Base-by-base conservation (phyloP, 2,113 vertebrate species). In the Gallinago paraguaiae region DNA sequence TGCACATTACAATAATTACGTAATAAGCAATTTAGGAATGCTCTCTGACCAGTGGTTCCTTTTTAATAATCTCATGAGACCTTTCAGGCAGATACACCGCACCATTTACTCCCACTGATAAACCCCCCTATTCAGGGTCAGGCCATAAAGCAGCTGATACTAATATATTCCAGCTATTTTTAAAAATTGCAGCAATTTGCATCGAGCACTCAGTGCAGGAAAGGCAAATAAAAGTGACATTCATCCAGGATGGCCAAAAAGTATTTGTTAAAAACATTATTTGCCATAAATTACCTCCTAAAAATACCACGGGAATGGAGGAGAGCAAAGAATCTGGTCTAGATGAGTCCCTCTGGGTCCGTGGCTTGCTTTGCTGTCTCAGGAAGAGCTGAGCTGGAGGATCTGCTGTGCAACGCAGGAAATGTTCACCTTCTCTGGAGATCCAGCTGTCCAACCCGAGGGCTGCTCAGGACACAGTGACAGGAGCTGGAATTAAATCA, bases 1-100 rank as follows among this genome's bases (percentile, higher is more conserved):
- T 37, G 95, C 82, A 86, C 86, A 91, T 39, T 95, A 97, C 72
- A 81, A 97, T 92, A 98, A 97, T 88, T 81, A 97, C 11, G 94
- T 93, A 39, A 96, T 97, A 94, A 96, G 96, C 65, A 60, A 81
- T 54, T 95, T 64, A 64, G 82, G 39, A 57, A 78, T 51, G 65
- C 43, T 95, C 51, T 46, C 17, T 72, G 86, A 61, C 81, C 84
- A n/a, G 35, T 27, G 70, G 4, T 14, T 63, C 53, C 41, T 7
- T 72, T 68, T 50, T 7, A 72, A 82, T 17, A 20, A 87, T 31
- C 50, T 71, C 83, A 19, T 3, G 59, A 80, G 83, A 53, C 63
- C 46, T 82, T 74, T 68, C 78, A 86, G 69, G 71, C 1, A 1
- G 77, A 57, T 68, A 19, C 0, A 28, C 48, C 30, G 41, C 57